Evolutionary conservation across 2,113 vertebrate genomes (phyloP).

Genomic region (Boleophthalmus pectinirostris): DNA sequence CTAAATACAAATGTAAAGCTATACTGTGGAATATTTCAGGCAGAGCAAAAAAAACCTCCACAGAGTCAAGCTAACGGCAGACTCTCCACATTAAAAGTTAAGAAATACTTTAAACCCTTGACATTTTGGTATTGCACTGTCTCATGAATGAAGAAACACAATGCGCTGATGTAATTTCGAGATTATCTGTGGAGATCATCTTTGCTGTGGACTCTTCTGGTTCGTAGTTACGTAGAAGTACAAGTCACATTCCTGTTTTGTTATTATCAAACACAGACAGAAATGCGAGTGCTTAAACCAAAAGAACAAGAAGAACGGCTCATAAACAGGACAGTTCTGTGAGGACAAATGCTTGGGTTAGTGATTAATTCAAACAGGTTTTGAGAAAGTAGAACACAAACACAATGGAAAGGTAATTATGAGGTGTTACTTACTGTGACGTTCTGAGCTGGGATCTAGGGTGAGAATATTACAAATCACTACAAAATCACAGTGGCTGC

Average conservation of each 20-base stretch:
- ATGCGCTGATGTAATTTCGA: background rate
- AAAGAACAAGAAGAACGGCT: conserved; percentile 31
- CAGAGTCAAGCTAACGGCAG: too few species aligned
- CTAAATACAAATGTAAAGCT: too few species aligned
- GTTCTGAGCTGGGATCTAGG: background rate
- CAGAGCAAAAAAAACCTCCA: too few species aligned
- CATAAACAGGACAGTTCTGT: fast-evolving
- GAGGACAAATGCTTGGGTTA: background rate
- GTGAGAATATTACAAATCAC: background rate
- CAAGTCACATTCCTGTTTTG: background rate
- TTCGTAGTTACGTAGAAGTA: background rate
- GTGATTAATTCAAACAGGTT: background rate
- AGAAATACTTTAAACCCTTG: too few species aligned
- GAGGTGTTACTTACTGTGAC: background rate
- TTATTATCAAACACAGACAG: background rate
- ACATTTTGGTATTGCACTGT: too few species aligned
- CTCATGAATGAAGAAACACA: too few species aligned
- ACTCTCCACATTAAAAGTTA: too few species aligned
- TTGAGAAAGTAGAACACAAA: background rate
- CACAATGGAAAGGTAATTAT: background rate
- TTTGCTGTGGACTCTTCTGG: background rate
- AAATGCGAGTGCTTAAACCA: background rate
- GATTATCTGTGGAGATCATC: background rate
- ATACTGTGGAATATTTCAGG: too few species aligned
- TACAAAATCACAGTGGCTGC: too few species aligned